These are phyloP conservation scores for Platynereis dumerilii DNA, from an alignment of 2,888 invertebrate species.

Conservation along the genomic window DNA sequence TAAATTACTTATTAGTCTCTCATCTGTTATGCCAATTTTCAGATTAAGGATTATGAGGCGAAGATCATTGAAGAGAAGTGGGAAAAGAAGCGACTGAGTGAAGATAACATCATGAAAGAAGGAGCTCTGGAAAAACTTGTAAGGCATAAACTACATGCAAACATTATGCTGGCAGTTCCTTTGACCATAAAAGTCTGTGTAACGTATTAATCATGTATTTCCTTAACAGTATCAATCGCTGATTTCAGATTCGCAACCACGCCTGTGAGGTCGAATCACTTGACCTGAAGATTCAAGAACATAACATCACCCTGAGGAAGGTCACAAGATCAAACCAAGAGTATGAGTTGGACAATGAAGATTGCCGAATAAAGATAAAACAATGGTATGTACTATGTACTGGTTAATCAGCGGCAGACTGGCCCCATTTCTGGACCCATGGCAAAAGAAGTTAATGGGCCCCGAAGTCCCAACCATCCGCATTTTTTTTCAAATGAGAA, in stretches of 20 bases:
- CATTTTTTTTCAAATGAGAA: no score
- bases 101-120: slow-evolving; percentile 32
- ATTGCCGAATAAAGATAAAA: slow-evolving; percentile 48
- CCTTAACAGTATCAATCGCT: slow-evolving; percentile 4
- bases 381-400: slow-evolving; percentile 44
- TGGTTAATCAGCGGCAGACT: no score
- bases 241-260: slow-evolving; percentile 2
- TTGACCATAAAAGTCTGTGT: neutral
- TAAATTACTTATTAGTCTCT: no score
- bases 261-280: slow-evolving; percentile 31
- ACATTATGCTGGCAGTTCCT: neutral
- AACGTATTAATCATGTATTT: no score
- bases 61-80: slow-evolving; percentile 50
- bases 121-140: neutral
- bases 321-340: slow-evolving; percentile 49
- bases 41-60: slow-evolving; percentile 40
- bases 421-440: no score
- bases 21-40: no score
- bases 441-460: no score
- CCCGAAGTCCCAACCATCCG: no score
- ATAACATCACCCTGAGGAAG: slow-evolving; percentile 43
- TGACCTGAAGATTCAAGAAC: slow-evolving; percentile 38
- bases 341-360: slow-evolving; percentile 54
- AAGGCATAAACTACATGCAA: no score
- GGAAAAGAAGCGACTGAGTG: slow-evolving; percentile 45